Evolutionary conservation across 2,113 vertebrate genomes (phyloP).

Genomic region (Eidolon helvum): DNA sequence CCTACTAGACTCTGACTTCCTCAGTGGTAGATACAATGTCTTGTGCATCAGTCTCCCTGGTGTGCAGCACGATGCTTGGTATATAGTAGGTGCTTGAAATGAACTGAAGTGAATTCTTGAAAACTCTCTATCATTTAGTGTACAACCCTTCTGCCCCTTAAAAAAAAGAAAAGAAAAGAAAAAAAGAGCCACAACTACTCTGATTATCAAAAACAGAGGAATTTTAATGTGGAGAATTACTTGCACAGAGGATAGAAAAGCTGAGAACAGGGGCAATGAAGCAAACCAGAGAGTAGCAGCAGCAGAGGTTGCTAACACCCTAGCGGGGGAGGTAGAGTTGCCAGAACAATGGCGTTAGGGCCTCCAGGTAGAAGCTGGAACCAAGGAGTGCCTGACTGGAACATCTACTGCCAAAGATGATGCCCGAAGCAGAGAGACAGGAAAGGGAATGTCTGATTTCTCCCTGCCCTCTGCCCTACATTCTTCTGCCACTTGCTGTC

Average conservation of each 20-base stretch:
- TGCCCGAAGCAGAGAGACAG: not conserved
- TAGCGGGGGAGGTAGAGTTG: not conserved
- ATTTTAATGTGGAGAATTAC: not conserved
- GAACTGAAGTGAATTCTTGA: not conserved
- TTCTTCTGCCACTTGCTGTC: not conserved
- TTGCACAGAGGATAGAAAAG: not conserved
- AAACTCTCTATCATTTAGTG: not conserved
- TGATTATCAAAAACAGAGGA: not conserved
- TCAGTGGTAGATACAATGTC: not conserved
- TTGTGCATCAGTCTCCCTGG: not conserved
- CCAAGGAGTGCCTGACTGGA: not conserved
- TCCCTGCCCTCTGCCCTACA: not conserved
- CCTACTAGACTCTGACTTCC: not conserved
- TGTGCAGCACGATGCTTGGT: not conserved
- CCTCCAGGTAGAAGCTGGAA: not conserved
- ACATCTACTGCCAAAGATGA: not conserved
- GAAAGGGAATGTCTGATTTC: not conserved
- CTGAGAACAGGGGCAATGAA: not conserved
- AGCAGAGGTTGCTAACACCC: not conserved
- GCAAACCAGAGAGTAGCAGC: not conserved
- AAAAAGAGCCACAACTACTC: not conserved
- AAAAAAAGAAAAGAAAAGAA: not conserved
- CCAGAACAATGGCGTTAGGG: not conserved
- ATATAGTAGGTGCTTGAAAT: not conserved
- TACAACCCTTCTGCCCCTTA: not conserved